Evolutionary conservation across 2,888 invertebrate genomes (phyloP).

Genomic region (Chirona hameri): DNA sequence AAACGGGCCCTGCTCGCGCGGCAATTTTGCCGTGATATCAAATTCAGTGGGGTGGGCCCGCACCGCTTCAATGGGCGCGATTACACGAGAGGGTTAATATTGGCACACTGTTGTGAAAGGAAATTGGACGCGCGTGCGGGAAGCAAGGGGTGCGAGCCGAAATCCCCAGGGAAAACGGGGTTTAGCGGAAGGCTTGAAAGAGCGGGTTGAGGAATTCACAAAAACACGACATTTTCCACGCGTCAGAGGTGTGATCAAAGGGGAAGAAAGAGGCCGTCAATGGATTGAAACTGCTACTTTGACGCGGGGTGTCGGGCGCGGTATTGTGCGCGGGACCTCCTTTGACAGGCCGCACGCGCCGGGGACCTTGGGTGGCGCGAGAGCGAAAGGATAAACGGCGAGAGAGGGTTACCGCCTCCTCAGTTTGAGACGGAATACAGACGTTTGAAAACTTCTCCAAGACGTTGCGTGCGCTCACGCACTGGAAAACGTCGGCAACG

Average conservation of each 20-base stretch:
- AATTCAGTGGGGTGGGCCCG: not conserved
- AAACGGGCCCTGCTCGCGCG: not conserved
- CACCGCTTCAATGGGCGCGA: not conserved
- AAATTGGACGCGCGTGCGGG: constrained; percentile 24
- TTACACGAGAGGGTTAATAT: constrained; percentile 27
- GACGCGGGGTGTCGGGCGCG: not conserved
- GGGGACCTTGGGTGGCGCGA: no score
- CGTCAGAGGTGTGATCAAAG: constrained; percentile 14
- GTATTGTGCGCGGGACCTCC: not conserved
- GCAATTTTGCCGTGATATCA: constrained; percentile 27
- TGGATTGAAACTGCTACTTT: constrained; percentile 12
- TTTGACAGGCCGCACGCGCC: not conserved
- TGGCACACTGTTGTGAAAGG: constrained; percentile 27
- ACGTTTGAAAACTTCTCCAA: no score
- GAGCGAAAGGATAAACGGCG: no score
- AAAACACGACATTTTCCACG: constrained; percentile 6
- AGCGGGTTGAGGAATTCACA: not conserved
- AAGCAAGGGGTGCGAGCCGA: not conserved
- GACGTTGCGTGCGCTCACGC: no score
- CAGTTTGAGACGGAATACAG: no score
- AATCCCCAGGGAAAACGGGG: not conserved
- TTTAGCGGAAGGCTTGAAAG: constrained; percentile 13
- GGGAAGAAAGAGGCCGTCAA: constrained; percentile 4
- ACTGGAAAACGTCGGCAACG: no score
- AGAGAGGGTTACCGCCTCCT: no score